A percentile compares a stretch with the other conserved stretches of the same genome.
phyloP scores from a whole-genome alignment of 2,888 invertebrate genomes.

The Matsumyia berberina region DNA sequence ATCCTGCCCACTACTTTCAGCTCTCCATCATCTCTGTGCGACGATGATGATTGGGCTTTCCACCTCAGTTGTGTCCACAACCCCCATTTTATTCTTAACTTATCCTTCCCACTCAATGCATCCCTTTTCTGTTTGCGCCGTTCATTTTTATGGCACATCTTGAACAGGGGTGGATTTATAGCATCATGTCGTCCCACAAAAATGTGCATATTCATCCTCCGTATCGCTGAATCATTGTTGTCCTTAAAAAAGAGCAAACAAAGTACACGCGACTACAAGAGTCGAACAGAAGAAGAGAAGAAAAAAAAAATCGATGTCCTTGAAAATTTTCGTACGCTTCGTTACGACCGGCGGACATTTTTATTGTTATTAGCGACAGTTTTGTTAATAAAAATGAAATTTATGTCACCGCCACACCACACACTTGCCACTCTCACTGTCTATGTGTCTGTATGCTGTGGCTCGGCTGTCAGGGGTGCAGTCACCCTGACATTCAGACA shows the following conservation, averaged over 20 bases:
- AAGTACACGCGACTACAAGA: neutral
- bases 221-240: conserved; percentile 48
- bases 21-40: conserved; percentile 58
- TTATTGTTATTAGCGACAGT: conserved; percentile 79
- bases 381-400: conserved; percentile 79
- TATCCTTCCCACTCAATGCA: conserved; percentile 63
- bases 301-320: conserved; percentile 78
- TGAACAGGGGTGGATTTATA: conserved; percentile 73
- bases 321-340: conserved; percentile 77
- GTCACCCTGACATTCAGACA: conserved; percentile 75
- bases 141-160: conserved; percentile 74
- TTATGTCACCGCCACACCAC: conserved; percentile 78
- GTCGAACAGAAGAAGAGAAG: neutral
- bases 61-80: conserved; percentile 43
- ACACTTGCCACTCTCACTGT: conserved; percentile 28
- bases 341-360: conserved; percentile 78
- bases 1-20: conserved; percentile 31
- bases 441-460: conserved; percentile 10
- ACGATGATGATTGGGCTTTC: conserved; percentile 72
- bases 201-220: conserved; percentile 61
- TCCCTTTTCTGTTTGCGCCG: conserved; percentile 58
- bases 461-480: conserved; percentile 37
- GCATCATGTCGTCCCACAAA: conserved; percentile 57
- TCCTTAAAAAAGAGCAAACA: conserved; percentile 36
- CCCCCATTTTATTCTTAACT: conserved; percentile 25